phyloP scores from a whole-genome alignment of 2,797 vertebrate genomes.

The Dallia pectoralis region DNA sequence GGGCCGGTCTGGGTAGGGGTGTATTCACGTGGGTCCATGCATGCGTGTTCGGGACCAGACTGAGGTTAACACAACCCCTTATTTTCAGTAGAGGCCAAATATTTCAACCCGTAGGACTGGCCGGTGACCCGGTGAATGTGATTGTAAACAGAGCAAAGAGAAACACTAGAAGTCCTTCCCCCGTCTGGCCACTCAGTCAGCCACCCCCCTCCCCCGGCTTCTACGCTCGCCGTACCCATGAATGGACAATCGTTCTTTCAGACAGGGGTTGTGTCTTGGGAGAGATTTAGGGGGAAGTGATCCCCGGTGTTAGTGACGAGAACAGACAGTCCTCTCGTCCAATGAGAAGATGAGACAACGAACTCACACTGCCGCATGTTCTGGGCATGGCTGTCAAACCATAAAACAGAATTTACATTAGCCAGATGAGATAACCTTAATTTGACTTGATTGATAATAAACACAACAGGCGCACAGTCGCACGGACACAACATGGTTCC shows the following conservation, averaged over 20 bases:
- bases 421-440: no score
- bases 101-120: not conserved
- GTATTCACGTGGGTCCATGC: not conserved
- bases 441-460: no score
- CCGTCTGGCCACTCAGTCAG: slow-evolving; percentile 2
- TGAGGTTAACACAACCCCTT: not conserved
- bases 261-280: not conserved
- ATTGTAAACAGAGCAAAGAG: not conserved
- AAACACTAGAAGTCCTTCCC: not conserved
- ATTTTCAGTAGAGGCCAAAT: slow-evolving; percentile 2
- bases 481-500: no score
- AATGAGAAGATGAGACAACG: not conserved
- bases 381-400: no score
- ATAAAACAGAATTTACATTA: no score
- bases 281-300: not conserved
- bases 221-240: not conserved
- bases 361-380: not conserved
- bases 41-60: slow-evolving; percentile 1
- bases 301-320: not conserved
- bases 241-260: slow-evolving; percentile 8
- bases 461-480: no score
- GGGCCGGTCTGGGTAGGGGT: not conserved
- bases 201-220: not conserved
- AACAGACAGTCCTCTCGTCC: not conserved
- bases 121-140: not conserved